Evolutionary conservation across 2,113 vertebrate species (phyloP).

Genomic region (Progne subis): DNA sequence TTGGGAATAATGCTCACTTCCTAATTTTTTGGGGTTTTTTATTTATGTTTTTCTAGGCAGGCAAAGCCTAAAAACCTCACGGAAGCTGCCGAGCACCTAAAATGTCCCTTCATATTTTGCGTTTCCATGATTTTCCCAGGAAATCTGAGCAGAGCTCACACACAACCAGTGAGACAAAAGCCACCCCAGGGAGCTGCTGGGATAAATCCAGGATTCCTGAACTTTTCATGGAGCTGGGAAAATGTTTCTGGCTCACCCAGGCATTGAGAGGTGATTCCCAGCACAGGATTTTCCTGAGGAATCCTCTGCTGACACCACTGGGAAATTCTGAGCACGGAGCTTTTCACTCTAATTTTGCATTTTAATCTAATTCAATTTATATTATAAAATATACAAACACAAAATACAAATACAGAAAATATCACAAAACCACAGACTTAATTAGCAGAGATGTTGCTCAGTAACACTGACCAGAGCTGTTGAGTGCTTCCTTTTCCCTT

Average conservation of each 20-base stretch:
- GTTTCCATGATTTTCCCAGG: neutral
- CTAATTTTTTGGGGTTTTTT: neutral
- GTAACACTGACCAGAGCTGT: neutral
- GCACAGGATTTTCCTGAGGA: neutral
- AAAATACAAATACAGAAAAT: neutral
- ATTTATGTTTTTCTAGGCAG: neutral
- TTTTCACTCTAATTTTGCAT: neutral
- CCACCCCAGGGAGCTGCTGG: neutral
- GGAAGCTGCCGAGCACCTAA: accelerated
- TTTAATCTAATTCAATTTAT: neutral
- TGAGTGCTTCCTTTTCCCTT: neutral
- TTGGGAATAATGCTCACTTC: neutral
- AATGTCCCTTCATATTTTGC: neutral
- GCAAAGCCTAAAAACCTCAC: neutral
- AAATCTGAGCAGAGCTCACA: neutral
- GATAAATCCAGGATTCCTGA: neutral
- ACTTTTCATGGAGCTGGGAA: neutral
- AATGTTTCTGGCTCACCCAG: accelerated
- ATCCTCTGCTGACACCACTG: neutral
- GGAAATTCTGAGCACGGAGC: neutral
- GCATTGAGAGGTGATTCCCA: neutral
- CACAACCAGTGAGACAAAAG: too few relatives aligned
- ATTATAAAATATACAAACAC: neutral
- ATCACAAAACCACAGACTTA: accelerated
- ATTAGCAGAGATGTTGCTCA: too few relatives aligned